Conservation (phyloP, 2,113 vertebrate genomes). For the Rhineura floridana region DNA sequence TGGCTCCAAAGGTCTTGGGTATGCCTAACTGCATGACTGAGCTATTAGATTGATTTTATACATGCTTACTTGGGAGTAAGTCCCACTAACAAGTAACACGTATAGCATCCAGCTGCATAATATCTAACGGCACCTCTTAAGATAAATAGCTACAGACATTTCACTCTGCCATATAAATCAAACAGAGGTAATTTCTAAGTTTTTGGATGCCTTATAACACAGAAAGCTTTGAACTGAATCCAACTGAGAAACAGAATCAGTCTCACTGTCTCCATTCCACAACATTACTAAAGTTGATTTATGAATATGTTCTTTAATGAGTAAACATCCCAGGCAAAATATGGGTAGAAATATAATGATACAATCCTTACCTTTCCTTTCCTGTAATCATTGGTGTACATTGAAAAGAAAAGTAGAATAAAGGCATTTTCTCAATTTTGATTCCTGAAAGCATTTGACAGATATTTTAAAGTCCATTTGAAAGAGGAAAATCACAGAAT, state of each 20-base stretch:
- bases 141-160: not conserved
- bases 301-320: not conserved
- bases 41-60: not conserved
- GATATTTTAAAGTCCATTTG: not conserved
- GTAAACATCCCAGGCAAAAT: not conserved
- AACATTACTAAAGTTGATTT: not conserved
- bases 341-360: not conserved
- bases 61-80: not conserved
- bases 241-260: not conserved
- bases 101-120: not conserved
- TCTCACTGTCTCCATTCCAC: not conserved
- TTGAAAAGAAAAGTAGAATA: constrained; percentile 17
- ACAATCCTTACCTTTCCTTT: constrained; percentile 74
- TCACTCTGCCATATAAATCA: not conserved
- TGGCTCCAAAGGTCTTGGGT: not conserved
- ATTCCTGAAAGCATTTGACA: not conserved
- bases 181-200: not conserved
- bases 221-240: not conserved
- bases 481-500: not conserved
- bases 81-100: not conserved
- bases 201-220: not conserved
- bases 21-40: not conserved
- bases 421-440: not conserved
- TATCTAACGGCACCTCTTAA: not conserved
- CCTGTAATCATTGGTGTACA: constrained; percentile 43